These are phyloP conservation scores for Salmo trutta DNA, from an alignment of 2,797 vertebrate species.

Conservation along the genomic window DNA sequence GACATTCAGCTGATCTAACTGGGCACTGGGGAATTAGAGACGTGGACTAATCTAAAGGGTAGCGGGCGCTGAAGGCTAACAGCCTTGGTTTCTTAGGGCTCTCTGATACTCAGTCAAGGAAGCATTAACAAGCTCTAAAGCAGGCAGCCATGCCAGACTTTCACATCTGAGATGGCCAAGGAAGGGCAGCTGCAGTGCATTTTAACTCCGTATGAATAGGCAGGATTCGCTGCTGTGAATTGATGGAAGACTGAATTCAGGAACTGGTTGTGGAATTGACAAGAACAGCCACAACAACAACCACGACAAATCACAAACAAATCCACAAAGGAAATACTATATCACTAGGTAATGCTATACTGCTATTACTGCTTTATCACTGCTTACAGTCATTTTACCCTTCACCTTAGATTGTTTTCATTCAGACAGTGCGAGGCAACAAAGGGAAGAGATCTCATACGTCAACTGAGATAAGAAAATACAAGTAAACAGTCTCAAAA, in stretches of 20 bases:
- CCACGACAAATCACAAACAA: neutral
- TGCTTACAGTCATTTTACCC: neutral
- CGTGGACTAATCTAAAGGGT: conserved; percentile 92
- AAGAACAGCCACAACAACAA: neutral
- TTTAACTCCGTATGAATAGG: conserved; percentile 53
- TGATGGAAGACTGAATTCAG: conserved; percentile 63
- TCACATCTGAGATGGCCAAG: conserved; percentile 75
- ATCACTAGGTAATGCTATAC: neutral
- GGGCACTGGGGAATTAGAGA: conserved; percentile 85
- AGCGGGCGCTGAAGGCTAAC: conserved; percentile 86
- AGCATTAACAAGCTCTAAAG: conserved; percentile 85
- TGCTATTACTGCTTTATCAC: neutral
- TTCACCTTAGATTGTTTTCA: neutral
- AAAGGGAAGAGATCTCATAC: neutral
- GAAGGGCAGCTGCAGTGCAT: conserved; percentile 73
- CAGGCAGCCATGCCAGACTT: conserved; percentile 67
- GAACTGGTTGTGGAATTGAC: conserved; percentile 32
- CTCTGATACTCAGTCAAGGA: conserved; percentile 88
- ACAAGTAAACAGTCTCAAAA: neutral
- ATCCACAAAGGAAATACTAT: neutral
- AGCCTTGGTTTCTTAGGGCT: conserved; percentile 75
- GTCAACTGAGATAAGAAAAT: neutral
- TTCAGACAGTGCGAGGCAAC: neutral
- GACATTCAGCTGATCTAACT: conserved; percentile 93
- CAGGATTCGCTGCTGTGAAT: conserved; percentile 50